Base-by-base conservation (phyloP, 2,888 invertebrate genomes). In the Xanthorhoe designata region DNA sequence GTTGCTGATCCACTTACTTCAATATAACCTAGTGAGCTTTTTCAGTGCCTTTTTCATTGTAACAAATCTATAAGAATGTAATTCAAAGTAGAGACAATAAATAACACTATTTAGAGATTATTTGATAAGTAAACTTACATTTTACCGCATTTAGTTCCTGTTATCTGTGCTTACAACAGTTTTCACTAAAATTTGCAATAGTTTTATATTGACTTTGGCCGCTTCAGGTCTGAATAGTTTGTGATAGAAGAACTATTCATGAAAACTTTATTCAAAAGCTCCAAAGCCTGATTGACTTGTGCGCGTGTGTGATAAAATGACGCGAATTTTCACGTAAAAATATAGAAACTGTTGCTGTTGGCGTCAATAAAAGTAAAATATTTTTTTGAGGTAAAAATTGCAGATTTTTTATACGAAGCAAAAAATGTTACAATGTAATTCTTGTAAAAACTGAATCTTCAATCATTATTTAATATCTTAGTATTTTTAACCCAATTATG, bases 241-340 rank as follows among this genome's bases (percentile, higher is more conserved):
- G 32, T 15, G 29, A 56, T 56, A 54, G 32, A 52, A 63, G 49
- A 49, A 53, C 56, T 58, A 55, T 64, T 59, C 54, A 59, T 53
- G 53, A 24, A 64, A 64, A 54, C 50, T 64, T 64, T 54, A 54
- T 59, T 59, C 38, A 59, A 63, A 64, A 64, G 59, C 54, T 49
- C n/a, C 32, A 55, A 59, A 59, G 59, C 59, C 24, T 42, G 49
- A 59, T 54, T 59, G 54, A 59, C 54, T 50, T 50, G 42, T 64
- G 64, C 50, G 24, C 50, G 50, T 54, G 53, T 53, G 54, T 59
- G 59, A 64, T 59, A 64, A 64, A 59, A 64, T 10, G 38, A 58
- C 24, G 38, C 52, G 38, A 35, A 24, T 49, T 57, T 64, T 58
- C 53, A 64, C 24, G 49, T 47, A 32, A 53, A 63, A 64, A 58